Conservation (phyloP, 2,797 vertebrate genomes). For the Aeoliscus strigatus region DNA sequence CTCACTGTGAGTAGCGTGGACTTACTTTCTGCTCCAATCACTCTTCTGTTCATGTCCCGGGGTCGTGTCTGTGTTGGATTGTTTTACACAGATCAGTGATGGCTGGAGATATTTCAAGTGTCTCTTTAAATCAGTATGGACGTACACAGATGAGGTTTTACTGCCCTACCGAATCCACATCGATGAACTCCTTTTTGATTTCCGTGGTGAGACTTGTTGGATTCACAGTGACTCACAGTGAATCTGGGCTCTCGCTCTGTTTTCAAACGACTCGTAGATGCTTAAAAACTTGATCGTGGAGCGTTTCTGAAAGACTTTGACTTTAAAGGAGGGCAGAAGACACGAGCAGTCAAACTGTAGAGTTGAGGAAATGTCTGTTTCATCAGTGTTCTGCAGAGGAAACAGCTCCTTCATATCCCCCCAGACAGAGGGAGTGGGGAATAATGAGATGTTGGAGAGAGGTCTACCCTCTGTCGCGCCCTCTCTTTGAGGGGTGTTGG, state of each 20-base stretch:
- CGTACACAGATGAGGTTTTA: conserved; percentile 36
- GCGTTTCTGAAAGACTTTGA: conserved; percentile 13
- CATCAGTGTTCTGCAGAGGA: conserved; percentile 6
- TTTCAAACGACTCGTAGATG: conserved; percentile 1
- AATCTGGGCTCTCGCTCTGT: too few relatives aligned
- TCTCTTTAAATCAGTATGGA: conserved; percentile 46
- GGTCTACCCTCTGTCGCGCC: too few relatives aligned
- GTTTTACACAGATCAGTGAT: conserved; percentile 43
- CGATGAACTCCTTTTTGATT: conserved; percentile 53
- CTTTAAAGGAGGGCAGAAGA: conserved; percentile 14
- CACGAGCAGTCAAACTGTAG: conserved; percentile 19
- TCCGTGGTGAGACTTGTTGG: conserved; percentile 30
- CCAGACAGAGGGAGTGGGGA: conserved; percentile 29
- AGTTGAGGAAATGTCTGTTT: conserved; percentile 13
- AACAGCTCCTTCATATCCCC: conserved; percentile 1
- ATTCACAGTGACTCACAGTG: too few relatives aligned
- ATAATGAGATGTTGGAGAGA: conserved; percentile 22
- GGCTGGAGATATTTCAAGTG: conserved; percentile 44
- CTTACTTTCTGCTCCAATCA: conserved; percentile 4
- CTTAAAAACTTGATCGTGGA: conserved; percentile 18
- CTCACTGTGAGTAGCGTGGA: neutral
- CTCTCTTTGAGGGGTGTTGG: too few relatives aligned
- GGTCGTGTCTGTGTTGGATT: conserved; percentile 19
- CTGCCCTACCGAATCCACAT: conserved; percentile 35
- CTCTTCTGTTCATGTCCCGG: conserved; percentile 34